Evolutionary conservation across 2,888 invertebrate species (phyloP).

Genomic region (Acleris sparsana): DNA sequence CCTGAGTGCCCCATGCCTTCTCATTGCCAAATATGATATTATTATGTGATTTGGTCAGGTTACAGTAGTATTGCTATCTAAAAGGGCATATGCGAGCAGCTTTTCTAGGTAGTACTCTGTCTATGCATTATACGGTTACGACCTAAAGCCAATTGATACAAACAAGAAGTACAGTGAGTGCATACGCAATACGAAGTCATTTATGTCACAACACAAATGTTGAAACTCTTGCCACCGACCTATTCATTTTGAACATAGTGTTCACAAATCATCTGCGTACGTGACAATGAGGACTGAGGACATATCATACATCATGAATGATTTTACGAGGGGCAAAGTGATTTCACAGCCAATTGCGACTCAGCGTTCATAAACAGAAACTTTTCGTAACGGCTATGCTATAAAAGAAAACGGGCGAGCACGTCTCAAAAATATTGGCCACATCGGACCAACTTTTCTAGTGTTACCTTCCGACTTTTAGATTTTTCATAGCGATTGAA

Average conservation of each 20-base stretch:
- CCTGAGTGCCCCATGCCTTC: too few species aligned
- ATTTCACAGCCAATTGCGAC: slow-evolving; percentile 32
- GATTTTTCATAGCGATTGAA: slow-evolving; percentile 13
- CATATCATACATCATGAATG: slow-evolving; percentile 20
- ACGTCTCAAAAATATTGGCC: slow-evolving; percentile 32
- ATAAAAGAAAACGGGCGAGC: slow-evolving; percentile 29
- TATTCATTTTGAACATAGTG: neutral
- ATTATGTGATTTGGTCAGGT: too few species aligned
- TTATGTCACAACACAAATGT: neutral
- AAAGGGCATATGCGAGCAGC: too few species aligned
- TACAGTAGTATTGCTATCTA: too few species aligned
- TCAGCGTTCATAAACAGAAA: slow-evolving; percentile 31
- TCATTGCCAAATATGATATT: too few species aligned
- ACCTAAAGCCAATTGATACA: too few species aligned
- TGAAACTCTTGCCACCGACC: neutral
- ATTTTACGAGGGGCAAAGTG: slow-evolving; percentile 30
- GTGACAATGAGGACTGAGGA: slow-evolving; percentile 16
- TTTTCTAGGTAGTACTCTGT: too few species aligned
- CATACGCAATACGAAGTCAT: too few species aligned
- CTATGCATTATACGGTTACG: too few species aligned
- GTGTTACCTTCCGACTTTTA: slow-evolving; percentile 12
- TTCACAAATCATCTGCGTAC: slow-evolving; percentile 20
- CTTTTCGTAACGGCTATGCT: slow-evolving; percentile 22
- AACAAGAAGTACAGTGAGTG: too few species aligned
- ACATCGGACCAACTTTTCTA: slow-evolving; percentile 32